Evolutionary conservation across 2,888 invertebrate species (phyloP).

Genomic region (Artemia sp.): DNA sequence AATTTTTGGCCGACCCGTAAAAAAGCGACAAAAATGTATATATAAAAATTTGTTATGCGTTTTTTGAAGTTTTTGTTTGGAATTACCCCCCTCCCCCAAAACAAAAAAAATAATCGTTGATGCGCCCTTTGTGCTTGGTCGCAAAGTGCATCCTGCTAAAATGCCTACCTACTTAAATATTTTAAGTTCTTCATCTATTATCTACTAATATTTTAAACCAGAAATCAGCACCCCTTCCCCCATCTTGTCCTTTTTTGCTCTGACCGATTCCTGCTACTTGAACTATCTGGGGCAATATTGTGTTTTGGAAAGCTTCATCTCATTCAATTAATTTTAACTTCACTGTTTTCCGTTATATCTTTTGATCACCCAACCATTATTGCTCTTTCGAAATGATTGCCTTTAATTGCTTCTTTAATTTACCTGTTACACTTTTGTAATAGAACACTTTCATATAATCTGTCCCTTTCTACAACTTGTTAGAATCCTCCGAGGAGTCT

Average conservation of each 20-base stretch:
- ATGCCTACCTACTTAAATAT: neutral
- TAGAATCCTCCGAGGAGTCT: neutral
- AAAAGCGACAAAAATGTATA: too few relatives aligned
- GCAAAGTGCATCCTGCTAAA: neutral
- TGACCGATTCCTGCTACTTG: too few relatives aligned
- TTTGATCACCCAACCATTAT: neutral
- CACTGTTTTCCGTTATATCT: too few relatives aligned
- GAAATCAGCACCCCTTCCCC: too few relatives aligned
- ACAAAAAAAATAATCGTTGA: neutral
- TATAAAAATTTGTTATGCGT: too few relatives aligned
- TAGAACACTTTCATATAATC: neutral
- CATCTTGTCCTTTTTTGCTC: too few relatives aligned
- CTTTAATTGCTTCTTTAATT: conserved; percentile 12
- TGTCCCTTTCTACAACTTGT: conserved; percentile 12
- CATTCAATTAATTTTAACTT: too few relatives aligned
- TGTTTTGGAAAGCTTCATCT: too few relatives aligned
- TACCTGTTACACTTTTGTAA: neutral
- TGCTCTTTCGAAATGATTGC: neutral
- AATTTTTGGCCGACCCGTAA: too few relatives aligned
- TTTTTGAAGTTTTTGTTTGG: neutral
- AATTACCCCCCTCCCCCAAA: neutral
- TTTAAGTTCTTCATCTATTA: neutral
- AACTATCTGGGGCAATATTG: too few relatives aligned
- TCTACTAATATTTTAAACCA: neutral
- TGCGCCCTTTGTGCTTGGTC: neutral